Evolutionary conservation across 1,140 invertebrate species (phyloP).

Genomic region (Teleogryllus occipitalis): DNA sequence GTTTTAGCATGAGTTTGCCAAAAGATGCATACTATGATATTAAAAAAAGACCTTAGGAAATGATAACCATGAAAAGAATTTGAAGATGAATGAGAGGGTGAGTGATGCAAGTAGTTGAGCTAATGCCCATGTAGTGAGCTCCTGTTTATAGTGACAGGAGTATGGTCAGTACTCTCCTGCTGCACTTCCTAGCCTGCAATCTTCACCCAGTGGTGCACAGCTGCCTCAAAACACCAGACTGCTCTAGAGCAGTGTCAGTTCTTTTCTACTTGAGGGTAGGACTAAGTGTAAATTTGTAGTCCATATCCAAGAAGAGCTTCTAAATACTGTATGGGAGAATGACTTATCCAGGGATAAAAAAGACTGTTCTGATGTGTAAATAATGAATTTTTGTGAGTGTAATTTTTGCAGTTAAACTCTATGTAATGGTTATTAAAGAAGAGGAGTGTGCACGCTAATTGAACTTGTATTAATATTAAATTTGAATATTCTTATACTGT

Average conservation of each 20-base stretch:
- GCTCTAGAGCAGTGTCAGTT: neutral
- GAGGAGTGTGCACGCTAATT: neutral
- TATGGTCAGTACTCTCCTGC: neutral
- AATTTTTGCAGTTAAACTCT: neutral
- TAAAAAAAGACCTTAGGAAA: neutral
- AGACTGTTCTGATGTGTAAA: slow-evolving; percentile 4
- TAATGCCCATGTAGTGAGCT: neutral
- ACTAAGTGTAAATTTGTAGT: neutral
- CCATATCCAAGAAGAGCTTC: slow-evolving; percentile 3
- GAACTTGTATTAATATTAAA: neutral
- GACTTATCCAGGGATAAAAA: slow-evolving; percentile 2
- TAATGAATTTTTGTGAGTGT: neutral
- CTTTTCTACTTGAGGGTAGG: neutral
- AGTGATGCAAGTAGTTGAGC: neutral
- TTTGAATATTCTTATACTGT: slow-evolving; percentile 6
- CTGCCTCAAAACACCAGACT: neutral
- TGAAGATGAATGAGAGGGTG: neutral
- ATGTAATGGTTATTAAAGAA: neutral
- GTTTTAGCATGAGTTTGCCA: neutral
- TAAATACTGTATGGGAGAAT: neutral
- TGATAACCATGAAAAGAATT: neutral
- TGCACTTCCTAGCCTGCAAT: neutral
- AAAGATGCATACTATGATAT: neutral
- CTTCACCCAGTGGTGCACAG: neutral
- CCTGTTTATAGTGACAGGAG: neutral